Conservation (phyloP, 2,797 vertebrate species). For the Macrochelys suwanniensis region DNA sequence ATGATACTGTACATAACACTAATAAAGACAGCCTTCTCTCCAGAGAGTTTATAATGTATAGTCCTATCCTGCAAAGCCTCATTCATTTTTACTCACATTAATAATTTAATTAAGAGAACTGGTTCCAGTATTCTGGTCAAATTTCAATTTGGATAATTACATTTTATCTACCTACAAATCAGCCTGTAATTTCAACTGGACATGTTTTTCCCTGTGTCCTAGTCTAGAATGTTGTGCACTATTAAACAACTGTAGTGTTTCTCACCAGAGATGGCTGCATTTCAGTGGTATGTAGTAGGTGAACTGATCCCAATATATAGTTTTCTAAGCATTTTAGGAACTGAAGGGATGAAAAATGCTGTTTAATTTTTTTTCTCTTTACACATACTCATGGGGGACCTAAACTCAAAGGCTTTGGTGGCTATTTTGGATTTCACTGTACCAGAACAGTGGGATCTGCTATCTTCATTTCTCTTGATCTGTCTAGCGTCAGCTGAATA, state of each 20-base stretch:
- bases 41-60: background rate
- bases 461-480: constrained; percentile 19
- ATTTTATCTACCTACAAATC: background rate
- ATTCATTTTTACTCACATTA: background rate
- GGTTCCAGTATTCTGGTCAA: background rate
- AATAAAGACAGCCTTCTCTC: constrained; percentile 17
- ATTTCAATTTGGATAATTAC: constrained; percentile 26
- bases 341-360: background rate
- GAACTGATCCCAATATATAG: background rate
- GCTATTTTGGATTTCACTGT: constrained; percentile 2
- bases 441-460: constrained; percentile 24
- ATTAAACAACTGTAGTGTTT: background rate
- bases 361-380: constrained; percentile 7
- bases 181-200: background rate
- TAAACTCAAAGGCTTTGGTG: background rate
- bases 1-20: background rate
- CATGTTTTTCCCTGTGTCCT: background rate
- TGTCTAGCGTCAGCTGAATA: background rate
- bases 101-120: constrained; percentile 19
- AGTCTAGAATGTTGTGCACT: background rate
- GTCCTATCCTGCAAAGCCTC: background rate
- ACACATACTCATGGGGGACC: background rate
- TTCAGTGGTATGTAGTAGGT: background rate
- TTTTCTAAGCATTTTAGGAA: background rate
- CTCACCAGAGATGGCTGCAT: background rate